Conservation (phyloP, 2,113 vertebrate species). For the Ameiurus melas region DNA sequence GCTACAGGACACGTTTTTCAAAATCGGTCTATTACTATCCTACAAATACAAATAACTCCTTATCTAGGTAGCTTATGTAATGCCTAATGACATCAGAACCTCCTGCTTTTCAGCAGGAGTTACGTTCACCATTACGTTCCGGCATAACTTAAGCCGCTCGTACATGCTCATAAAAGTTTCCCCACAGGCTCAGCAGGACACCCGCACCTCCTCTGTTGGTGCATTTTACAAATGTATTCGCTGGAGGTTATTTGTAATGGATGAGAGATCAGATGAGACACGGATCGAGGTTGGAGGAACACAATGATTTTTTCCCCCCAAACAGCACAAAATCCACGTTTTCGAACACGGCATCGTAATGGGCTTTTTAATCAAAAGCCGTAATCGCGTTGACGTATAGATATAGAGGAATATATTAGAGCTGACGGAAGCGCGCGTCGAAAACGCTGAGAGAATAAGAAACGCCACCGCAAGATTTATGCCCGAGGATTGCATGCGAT, state of each 20-base stretch:
- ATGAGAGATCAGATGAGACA: neutral
- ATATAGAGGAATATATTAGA: neutral
- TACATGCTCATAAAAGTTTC: neutral
- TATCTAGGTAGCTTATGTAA: neutral
- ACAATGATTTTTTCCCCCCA: neutral
- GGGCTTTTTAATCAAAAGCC: neutral
- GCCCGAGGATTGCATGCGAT: neutral
- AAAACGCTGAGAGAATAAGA: neutral
- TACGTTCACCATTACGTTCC: neutral
- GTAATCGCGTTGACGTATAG: neutral
- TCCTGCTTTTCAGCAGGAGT: too few species aligned
- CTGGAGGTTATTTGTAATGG: neutral
- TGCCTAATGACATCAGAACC: neutral
- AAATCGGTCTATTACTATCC: neutral
- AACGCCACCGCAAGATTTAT: neutral
- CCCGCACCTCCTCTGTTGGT: neutral
- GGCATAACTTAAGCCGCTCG: neutral
- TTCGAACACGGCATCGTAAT: neutral
- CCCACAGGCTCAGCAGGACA: neutral
- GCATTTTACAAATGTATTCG: neutral
- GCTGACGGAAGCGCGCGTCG: neutral
- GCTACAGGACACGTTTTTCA: neutral
- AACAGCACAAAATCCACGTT: slow-evolving; percentile 9
- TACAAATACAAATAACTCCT: neutral
- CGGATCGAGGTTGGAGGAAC: neutral